Evolutionary conservation across 92 coral and sea anemone species (phyloP).

Genomic region (Phenganax marumi): DNA sequence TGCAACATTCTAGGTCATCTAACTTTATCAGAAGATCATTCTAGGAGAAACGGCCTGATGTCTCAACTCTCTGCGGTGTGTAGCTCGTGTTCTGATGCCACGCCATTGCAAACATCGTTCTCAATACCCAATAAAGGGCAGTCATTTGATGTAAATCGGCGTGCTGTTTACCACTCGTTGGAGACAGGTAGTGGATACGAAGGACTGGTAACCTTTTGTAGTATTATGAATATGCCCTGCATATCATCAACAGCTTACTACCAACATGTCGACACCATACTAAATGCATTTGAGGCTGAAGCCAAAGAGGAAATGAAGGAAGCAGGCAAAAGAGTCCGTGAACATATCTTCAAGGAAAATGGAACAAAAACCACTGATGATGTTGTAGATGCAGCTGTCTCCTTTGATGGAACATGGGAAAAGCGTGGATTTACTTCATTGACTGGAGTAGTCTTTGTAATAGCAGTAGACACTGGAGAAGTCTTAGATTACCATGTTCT

Average conservation of each 20-base stretch:
- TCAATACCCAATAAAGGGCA: conserved; percentile 39
- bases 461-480: conserved; percentile 34
- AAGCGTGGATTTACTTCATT: conserved; percentile 31
- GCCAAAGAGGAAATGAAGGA: conserved; percentile 25
- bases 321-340: conserved; percentile 25
- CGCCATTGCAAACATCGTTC: conserved; percentile 37
- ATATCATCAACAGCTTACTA: conserved; percentile 30
- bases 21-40: conserved; percentile 35
- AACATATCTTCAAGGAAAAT: conserved; percentile 17
- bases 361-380: neutral
- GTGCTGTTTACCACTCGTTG: conserved; percentile 24
- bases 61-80: conserved; percentile 49
- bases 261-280: conserved; percentile 19
- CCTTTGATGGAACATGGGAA: conserved; percentile 47
- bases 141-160: conserved; percentile 51
- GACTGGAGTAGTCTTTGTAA: conserved; percentile 34
- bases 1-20: conserved; percentile 43
- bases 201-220: conserved; percentile 37
- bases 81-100: conserved; percentile 37
- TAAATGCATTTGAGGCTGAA: conserved; percentile 21
- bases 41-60: conserved; percentile 47
- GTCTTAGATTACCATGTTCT: conserved; percentile 40
- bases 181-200: conserved; percentile 40
- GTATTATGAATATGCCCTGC: conserved; percentile 43
- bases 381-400: conserved; percentile 26